Base-by-base conservation (phyloP, 35 echinoderm and acorn worm species). In the Lytechinus variegatus region DNA sequence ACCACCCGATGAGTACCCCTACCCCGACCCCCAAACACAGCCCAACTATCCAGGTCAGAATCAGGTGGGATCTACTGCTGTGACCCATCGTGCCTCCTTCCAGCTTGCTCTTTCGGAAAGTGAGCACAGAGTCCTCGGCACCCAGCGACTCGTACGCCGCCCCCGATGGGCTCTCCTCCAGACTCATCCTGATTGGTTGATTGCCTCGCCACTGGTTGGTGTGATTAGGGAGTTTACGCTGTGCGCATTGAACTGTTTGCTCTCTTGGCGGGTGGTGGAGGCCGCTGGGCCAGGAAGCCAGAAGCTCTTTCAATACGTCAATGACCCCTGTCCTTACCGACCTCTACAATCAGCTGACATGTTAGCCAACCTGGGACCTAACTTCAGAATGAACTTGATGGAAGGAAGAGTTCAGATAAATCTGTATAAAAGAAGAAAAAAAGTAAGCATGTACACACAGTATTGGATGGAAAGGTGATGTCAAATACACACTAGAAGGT, bases 1-100 rank as follows among this genome's bases (percentile, higher is more conserved):
- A 96, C 96, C 96, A 96, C 1, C 96, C 96, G 16, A 96, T 96
- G n/a, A 96, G 54, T 21, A 96, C 96, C 24, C 96, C 96, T 1
- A 96, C 27, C 9, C 86, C 94, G 4, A 96, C 89, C 5, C 96
- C 96, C 1, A 96, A 5, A 95, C 87, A 95, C 5, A 94, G 53
- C 10, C 94, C 94, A 5, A 96, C 56, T 33, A 96, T 57, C 92
- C 92, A 33, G 21, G 56, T 93, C 52, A 93, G 53, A 28, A 93
- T 33, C 13, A 54, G n/a, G 11, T 55, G 54, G 5, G 92, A 55
- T 53, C 92, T 33, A 54, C 28, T 93, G 27, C 54, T 11, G 9
- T 10, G 10, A 33, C 52, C 92, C 92, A 93, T 93, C 54, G 92
- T 57, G 16, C 53, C 53, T 57, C 53, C 52, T 54, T 33, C 12